Evolutionary conservation across 2,888 invertebrate species (phyloP).

Genomic region (Dione juno): DNA sequence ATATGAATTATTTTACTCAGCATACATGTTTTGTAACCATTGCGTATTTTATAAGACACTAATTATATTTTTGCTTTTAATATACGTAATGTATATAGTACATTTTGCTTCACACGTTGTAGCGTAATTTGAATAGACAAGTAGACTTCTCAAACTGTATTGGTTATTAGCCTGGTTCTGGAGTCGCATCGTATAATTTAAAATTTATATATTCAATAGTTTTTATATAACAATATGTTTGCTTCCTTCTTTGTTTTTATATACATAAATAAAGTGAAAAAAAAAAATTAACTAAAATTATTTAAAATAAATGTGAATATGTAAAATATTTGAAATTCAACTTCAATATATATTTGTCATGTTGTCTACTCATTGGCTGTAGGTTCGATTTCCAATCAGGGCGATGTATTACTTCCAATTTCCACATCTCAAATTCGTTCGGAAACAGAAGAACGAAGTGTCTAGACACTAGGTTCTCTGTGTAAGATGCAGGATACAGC

Average conservation of each 20-base stretch:
- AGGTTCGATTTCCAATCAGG: too few relatives aligned
- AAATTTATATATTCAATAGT: conserved; percentile 15
- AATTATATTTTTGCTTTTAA: neutral
- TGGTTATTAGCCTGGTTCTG: conserved; percentile 40
- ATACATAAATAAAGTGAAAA: too few relatives aligned
- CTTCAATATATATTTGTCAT: too few relatives aligned
- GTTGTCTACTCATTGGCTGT: too few relatives aligned
- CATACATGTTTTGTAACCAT: neutral
- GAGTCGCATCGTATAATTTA: conserved; percentile 26
- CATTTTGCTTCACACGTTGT: neutral
- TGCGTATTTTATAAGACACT: neutral
- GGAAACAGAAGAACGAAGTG: too few relatives aligned
- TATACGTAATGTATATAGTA: conserved; percentile 16
- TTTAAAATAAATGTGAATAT: too few relatives aligned
- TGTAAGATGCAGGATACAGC: too few relatives aligned
- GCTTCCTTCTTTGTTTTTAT: neutral
- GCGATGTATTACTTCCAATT: too few relatives aligned
- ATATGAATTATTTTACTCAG: neutral
- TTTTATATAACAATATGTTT: neutral
- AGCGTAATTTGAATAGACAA: conserved; percentile 30
- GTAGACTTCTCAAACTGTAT: conserved; percentile 44
- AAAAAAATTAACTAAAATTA: too few relatives aligned
- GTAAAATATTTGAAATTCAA: too few relatives aligned
- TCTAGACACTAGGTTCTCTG: too few relatives aligned
- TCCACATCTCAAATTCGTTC: too few relatives aligned